Evolutionary conservation across 2,797 vertebrate species (phyloP).

Genomic region (Gobio occitaniae): DNA sequence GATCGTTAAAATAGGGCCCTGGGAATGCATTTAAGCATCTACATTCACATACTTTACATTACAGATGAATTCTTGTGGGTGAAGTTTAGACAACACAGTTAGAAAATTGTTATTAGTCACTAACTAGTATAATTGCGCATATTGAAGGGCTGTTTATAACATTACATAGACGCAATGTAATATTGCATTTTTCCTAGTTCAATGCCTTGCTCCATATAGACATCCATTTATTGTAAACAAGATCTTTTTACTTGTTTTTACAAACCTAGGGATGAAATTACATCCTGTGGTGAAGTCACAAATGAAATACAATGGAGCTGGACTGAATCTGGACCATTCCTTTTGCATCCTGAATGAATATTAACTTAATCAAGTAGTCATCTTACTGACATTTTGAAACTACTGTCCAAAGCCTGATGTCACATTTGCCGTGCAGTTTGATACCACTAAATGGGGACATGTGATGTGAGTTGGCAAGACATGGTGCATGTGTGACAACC

Average conservation of each 20-base stretch:
- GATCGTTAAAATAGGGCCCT: too few species aligned
- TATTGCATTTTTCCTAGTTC: background rate
- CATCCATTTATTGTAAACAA: background rate
- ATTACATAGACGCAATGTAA: too few species aligned
- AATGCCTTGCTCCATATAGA: background rate
- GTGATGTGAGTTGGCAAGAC: constrained; percentile 2
- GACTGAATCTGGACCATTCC: background rate
- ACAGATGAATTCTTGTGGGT: background rate
- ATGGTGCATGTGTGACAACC: constrained; percentile 17
- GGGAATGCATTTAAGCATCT: background rate
- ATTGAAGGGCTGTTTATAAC: background rate
- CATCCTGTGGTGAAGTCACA: background rate
- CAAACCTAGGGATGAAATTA: background rate
- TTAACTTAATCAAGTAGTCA: background rate
- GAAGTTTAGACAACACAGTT: background rate
- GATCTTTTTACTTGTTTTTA: too few species aligned
- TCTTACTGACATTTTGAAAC: constrained; percentile 1
- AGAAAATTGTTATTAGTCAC: background rate
- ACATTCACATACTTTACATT: background rate
- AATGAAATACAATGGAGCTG: background rate
- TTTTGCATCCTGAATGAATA: constrained; percentile 7
- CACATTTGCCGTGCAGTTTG: background rate
- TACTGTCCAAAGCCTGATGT: background rate
- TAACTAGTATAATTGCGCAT: background rate
- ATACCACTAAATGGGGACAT: background rate